These are phyloP conservation scores for Anthonomus grandis DNA, from an alignment of 1,140 invertebrate species.

Conservation along the genomic window DNA sequence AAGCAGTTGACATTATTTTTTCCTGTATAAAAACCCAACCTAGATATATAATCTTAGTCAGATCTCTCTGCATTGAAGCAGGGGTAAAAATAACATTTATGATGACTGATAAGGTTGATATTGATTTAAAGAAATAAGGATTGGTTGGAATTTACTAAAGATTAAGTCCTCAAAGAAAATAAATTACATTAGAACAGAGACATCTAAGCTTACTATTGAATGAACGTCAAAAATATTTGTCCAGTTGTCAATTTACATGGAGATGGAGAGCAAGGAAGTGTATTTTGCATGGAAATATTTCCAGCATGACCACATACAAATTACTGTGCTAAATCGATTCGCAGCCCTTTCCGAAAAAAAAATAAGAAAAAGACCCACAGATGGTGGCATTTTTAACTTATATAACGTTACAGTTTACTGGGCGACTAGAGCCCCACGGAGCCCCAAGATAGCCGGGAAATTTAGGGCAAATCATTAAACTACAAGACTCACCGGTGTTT, in stretches of 20 bases:
- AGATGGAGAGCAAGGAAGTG: conserved; percentile 11
- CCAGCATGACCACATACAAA: neutral
- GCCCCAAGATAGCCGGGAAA: neutral
- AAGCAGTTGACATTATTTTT: too few relatives aligned
- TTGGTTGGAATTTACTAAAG: too few relatives aligned
- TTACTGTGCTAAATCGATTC: conserved; percentile 6
- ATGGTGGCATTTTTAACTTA: conserved; percentile 39
- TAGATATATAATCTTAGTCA: too few relatives aligned
- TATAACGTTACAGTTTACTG: conserved; percentile 29
- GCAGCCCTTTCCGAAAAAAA: conserved; percentile 6
- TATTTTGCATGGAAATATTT: neutral
- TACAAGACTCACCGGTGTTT: conserved; percentile 53
- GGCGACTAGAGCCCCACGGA: conserved; percentile 3
- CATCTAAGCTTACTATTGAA: too few relatives aligned
- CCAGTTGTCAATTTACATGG: conserved; percentile 24
- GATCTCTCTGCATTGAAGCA: too few relatives aligned
- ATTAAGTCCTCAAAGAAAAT: too few relatives aligned
- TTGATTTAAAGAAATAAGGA: too few relatives aligned
- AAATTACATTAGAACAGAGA: too few relatives aligned
- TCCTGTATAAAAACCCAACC: too few relatives aligned
- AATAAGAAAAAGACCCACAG: conserved; percentile 30
- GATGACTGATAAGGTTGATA: too few relatives aligned
- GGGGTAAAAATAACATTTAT: too few relatives aligned
- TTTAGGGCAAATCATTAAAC: conserved; percentile 4
- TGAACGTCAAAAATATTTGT: conserved; percentile 24